Evolutionary conservation across 2,797 vertebrate genomes (phyloP), one percentile per base, ranked within the genome.

Genomic region (Pipistrellus kuhlii): DNA sequence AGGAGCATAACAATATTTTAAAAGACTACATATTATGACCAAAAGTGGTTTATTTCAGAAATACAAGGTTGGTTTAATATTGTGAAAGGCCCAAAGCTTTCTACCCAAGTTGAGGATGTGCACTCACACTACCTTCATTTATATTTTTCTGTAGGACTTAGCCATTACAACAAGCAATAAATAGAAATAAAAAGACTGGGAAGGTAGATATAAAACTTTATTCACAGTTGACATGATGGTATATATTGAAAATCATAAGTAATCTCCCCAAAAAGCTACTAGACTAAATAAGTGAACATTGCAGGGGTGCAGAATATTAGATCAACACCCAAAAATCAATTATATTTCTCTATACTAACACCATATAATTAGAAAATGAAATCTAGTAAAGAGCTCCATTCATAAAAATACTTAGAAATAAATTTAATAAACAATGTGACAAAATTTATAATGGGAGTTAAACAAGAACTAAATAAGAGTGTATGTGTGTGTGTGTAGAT

Each of bases 401-500:
- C 59, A 82, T 71, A 93, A 90, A 96, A 93, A 88, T n/a, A 71
- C 20, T 75, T 88, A 90, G 69, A 17, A 69, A 57, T 90, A 90
- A 55, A 82, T 85, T 83, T 94, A 90, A 87, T 69, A 51, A 87
- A 84, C 44, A 30, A 76, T 32, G 2, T 78, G 23, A 69, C 21
- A 85, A 85, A 73, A 51, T 15, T 77, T 81, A 77, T 35, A 81
- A 90, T 89, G n/a, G 15, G 35, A 89, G 83, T 62, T 62, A 84
- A 96, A 84, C 3, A 89, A 94, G 21, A 92, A 18, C 30, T 89
- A 48, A 71, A 23, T 32, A 85, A 69, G 59, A 82, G 57, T 59
- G 20, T 55, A 12, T 55, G 57, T 21, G 20, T 55, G 53, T 55
- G 53, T 55, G 6, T 41, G 6, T 41, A 41, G 38, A 41, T 41